Evolutionary conservation across 2,113 vertebrate species (phyloP).

Genomic region (Ciconia stormi): DNA sequence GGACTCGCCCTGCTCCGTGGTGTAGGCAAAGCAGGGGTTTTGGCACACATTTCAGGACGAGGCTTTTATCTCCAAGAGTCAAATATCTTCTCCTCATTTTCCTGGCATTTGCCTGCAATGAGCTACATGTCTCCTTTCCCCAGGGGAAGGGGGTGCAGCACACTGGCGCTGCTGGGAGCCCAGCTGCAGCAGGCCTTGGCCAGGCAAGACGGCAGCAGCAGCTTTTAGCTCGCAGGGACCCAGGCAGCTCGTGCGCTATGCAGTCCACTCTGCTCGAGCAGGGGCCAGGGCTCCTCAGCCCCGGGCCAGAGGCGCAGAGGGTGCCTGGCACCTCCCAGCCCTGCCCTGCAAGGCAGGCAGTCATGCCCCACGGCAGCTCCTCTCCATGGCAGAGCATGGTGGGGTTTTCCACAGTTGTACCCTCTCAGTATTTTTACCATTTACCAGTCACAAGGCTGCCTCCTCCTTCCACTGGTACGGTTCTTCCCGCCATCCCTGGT

Average conservation of each 20-base stretch:
- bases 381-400: not conserved
- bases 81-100: constrained; percentile 5
- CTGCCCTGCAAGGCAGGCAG: not conserved
- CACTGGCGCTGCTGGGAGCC: not conserved
- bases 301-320: not conserved
- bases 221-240: not conserved
- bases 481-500: not conserved
- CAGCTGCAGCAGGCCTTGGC: not conserved
- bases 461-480: not conserved
- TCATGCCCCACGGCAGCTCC: not conserved
- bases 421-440: not conserved
- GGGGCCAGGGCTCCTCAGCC: not conserved
- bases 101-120: not conserved
- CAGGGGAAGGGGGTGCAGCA: not conserved
- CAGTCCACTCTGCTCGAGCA: not conserved
- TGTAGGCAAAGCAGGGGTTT: not conserved
- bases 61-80: not conserved
- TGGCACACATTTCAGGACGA: not conserved
- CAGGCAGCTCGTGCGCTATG: not conserved
- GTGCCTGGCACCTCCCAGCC: not conserved
- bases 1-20: accelerated
- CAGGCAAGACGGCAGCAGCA: not conserved
- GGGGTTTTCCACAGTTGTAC: not conserved
- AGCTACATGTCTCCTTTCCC: not conserved
- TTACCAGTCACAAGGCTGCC: not conserved